Evolutionary conservation across 2,113 vertebrate species (phyloP).

Genomic region (Callionymus lyra): DNA sequence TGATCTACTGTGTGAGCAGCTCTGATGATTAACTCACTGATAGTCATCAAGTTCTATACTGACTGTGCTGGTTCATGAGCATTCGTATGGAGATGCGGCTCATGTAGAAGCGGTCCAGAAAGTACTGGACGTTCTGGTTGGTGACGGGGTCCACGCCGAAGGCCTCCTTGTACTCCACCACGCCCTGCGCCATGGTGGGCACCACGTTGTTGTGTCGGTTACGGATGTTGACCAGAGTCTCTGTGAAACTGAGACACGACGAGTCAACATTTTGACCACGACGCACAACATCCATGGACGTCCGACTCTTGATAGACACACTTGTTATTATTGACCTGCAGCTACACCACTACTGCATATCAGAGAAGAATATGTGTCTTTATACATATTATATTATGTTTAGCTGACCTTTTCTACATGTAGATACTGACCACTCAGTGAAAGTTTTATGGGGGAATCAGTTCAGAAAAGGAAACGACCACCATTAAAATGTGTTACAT

Average conservation of each 20-base stretch:
- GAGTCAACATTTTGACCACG: neutral
- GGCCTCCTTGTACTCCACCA: conserved; percentile 88
- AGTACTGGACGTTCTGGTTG: conserved; percentile 97
- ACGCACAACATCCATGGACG: neutral
- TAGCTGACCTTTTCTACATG: too few species aligned
- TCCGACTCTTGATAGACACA: too few species aligned
- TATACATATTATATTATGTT: too few species aligned
- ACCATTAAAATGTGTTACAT: too few species aligned
- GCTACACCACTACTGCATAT: too few species aligned
- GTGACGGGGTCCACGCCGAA: conserved; percentile 85
- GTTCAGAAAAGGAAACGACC: too few species aligned
- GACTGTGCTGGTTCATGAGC: conserved; percentile 98
- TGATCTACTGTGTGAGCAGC: too few species aligned
- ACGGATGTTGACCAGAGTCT: conserved; percentile 80
- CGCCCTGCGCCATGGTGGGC: conserved; percentile 93
- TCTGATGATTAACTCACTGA: conserved; percentile 45
- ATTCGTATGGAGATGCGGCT: conserved; percentile 96
- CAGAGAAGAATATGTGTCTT: too few species aligned
- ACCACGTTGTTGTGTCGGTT: conserved; percentile 92
- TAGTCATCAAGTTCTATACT: conserved; percentile 60
- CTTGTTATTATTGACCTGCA: neutral
- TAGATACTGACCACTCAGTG: too few species aligned
- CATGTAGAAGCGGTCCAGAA: conserved; percentile 97
- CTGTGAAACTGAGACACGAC: conserved; percentile 76
- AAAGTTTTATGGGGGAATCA: too few species aligned